Conservation (phyloP, 2,113 vertebrate species). For the Prochilodus magdalenae region DNA sequence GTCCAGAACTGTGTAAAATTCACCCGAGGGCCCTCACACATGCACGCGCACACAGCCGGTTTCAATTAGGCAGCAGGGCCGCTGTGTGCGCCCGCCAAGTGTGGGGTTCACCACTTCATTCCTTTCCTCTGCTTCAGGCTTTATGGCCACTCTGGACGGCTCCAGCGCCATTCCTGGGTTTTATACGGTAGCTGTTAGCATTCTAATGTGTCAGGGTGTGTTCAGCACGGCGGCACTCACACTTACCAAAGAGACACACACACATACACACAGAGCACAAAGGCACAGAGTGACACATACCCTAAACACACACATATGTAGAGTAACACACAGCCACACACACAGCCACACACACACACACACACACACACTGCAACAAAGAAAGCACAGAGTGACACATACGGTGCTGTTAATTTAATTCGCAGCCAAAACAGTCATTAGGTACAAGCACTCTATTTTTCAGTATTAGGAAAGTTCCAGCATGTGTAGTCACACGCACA, state of each 20-base stretch:
- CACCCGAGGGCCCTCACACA: conserved; percentile 14
- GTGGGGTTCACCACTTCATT: conserved; percentile 65
- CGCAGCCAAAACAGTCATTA: no score
- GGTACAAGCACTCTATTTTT: neutral
- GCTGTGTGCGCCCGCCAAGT: conserved; percentile 42
- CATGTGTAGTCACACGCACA: neutral
- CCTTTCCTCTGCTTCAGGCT: conserved; percentile 51
- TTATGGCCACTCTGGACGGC: conserved; percentile 40
- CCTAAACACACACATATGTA: neutral
- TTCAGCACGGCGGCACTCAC: conserved; percentile 32
- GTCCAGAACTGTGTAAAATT: no score
- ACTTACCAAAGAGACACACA: conserved; percentile 18
- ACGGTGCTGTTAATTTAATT: no score
- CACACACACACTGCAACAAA: neutral
- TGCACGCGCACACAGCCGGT: conserved; percentile 53
- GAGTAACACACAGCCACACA: neutral
- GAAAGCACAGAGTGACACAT: neutral
- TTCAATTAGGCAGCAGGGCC: conserved; percentile 60
- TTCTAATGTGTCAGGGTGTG: conserved; percentile 57
- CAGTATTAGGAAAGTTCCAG: no score
- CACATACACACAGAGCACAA: neutral
- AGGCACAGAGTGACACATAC: neutral
- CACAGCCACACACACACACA: neutral
- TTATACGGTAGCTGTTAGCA: conserved; percentile 58
- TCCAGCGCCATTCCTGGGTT: conserved; percentile 56